Evolutionary conservation across 2,888 invertebrate species (phyloP), one percentile per base, ranked within the genome.

Genomic region (Antheraea yamamai): DNA sequence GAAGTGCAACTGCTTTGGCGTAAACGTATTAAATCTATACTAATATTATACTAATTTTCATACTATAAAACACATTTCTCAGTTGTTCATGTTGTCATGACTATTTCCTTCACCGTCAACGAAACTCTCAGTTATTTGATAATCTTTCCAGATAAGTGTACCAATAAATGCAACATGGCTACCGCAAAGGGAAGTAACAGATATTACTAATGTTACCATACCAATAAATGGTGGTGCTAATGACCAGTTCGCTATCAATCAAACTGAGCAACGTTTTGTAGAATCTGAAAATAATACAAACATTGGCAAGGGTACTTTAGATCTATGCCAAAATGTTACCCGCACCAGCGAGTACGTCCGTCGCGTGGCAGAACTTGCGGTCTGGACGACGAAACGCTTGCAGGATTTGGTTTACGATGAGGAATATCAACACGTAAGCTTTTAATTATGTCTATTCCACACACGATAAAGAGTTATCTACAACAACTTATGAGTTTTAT

Each of bases 301-400:
- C 20, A 1, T n/a, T 8, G 52, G 72, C 23, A 4, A 18, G 4
- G 20, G 58, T 39, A 58, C 52, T 72, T 39, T 23, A 47, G 64
- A 30, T 8, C 47, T 77, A 12, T 92, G 93, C 52, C 75, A 79
- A 7, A 79, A 81, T 3, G 89, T 85, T 0, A 87, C 85, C 0
- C 79, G 82, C 14, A 80, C 82, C 0, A 87, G 88, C 72, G 91
- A 92, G 75, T 86, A 88, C 39, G 88, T 92, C 0, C 77, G 92
- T 7, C 80, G 90, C 10, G 82, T 91, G 64, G 88, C 92, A 0
- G 88, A 88, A 68, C 82, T 93, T 1, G 92, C 93, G 0, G 79
- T 88, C n/a, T 85, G 85, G 83, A 87, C 91, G 0, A 88, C 92
- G 0, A 82, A 84, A 20, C 83, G 91, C 47, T 82, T 94, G 12